Conservation (phyloP, 2,113 vertebrate species). For the Macquaria australasica region DNA sequence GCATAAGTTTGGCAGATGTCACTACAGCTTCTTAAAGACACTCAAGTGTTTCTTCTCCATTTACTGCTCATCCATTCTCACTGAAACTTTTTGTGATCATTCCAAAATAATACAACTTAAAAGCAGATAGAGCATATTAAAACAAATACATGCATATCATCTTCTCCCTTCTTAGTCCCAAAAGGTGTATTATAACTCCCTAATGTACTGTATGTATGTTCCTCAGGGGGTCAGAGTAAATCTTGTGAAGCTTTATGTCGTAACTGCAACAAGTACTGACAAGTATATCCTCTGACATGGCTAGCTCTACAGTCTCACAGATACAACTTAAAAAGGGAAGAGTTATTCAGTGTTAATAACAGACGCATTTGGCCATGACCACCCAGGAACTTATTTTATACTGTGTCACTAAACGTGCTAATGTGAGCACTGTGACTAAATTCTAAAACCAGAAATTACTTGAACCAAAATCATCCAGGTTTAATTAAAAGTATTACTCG, state of each 20-base stretch:
- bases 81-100: background rate
- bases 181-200: background rate
- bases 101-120: background rate
- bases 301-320: background rate
- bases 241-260: background rate
- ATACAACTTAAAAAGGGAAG: background rate
- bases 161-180: background rate
- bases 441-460: background rate
- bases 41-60: background rate
- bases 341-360: background rate
- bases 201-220: background rate
- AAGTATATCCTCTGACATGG: constrained; percentile 13
- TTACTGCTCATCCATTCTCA: background rate
- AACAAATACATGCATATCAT: background rate
- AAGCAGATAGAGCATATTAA: background rate
- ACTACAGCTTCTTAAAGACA: background rate
- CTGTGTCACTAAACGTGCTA: background rate
- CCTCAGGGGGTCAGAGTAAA: background rate
- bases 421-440: background rate
- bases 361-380: background rate
- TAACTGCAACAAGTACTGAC: constrained; percentile 55
- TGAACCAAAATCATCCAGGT: background rate
- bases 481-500: background rate
- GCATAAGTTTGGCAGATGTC: background rate
- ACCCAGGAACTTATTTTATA: background rate